Conservation (phyloP, 2,113 vertebrate genomes). For the Bubo bubo region DNA sequence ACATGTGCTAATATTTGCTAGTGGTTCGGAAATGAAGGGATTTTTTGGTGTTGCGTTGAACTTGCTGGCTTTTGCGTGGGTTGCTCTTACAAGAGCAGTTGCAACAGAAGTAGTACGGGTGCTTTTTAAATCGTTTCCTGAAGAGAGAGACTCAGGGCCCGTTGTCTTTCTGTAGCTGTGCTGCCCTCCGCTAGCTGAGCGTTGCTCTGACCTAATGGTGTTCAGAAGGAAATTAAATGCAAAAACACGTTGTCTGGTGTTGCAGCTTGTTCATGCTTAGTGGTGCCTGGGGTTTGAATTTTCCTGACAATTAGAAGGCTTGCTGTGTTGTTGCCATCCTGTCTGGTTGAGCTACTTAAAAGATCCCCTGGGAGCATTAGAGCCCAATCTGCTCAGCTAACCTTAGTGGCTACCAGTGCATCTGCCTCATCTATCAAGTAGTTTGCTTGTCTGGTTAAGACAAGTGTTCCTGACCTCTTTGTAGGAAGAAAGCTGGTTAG, state of each 20-base stretch:
- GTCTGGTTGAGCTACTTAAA: slow-evolving; percentile 21
- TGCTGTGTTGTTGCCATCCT: slow-evolving; percentile 20
- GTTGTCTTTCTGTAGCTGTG: not conserved
- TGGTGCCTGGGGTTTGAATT: slow-evolving; percentile 22
- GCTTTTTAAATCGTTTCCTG: not conserved
- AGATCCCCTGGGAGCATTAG: not conserved
- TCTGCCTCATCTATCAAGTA: slow-evolving; percentile 23
- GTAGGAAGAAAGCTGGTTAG: not conserved
- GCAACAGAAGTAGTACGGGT: not conserved
- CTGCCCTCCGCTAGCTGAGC: not conserved
- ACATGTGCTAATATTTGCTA: not conserved
- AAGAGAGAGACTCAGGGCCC: not conserved
- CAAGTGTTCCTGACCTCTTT: slow-evolving; percentile 15
- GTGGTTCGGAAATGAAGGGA: not conserved
- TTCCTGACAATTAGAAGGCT: slow-evolving; percentile 22
- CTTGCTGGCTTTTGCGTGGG: not conserved
- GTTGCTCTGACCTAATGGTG: not conserved
- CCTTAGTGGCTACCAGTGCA: not conserved
- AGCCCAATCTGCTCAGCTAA: slow-evolving; percentile 42
- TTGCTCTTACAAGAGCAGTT: not conserved
- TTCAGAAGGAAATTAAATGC: not conserved
- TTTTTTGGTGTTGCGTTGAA: not conserved
- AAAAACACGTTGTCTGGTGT: not conserved
- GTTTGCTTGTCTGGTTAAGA: slow-evolving; percentile 28
- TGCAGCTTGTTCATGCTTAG: not conserved